Percentiles rank a stretch among this genome's conserved stretches.
These are phyloP conservation scores for Sylvietta virens DNA, from an alignment of 2,113 vertebrate species.

Conservation along the genomic window DNA sequence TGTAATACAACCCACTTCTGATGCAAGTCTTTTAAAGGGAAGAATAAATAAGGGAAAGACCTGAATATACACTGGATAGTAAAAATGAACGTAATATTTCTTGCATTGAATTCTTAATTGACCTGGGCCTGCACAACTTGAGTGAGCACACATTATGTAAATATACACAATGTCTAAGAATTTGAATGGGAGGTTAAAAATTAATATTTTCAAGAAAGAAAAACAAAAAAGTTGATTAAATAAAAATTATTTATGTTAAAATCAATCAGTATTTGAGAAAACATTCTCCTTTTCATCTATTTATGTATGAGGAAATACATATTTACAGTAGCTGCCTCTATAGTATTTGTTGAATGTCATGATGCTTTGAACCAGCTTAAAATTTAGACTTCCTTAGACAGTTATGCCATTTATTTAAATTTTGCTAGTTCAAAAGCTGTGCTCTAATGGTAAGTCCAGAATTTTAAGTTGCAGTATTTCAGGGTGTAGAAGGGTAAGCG, in stretches of 20 bases:
- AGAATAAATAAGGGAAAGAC: not conserved
- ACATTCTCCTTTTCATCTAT: slow-evolving; percentile 57
- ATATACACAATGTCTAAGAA: not conserved
- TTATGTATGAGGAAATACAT: slow-evolving; percentile 61
- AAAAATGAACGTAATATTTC: not conserved
- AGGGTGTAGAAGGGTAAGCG: accelerated
- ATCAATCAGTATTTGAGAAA: slow-evolving; percentile 47
- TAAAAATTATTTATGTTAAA: slow-evolving; percentile 55
- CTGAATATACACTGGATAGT: not conserved
- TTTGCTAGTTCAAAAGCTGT: not conserved
- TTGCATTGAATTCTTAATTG: not conserved
- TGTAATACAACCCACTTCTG: not conserved
- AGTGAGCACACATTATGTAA: not conserved
- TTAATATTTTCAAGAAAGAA: slow-evolving; percentile 34
- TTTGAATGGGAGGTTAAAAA: slow-evolving; percentile 20
- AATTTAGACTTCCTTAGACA: slow-evolving; percentile 4
- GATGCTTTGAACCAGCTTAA: slow-evolving; percentile 49
- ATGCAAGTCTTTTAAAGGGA: not conserved
- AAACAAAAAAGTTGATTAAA: slow-evolving; percentile 16
- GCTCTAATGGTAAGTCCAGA: not conserved
- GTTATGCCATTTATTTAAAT: not conserved
- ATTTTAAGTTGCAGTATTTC: not conserved
- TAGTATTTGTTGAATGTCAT: slow-evolving; percentile 32
- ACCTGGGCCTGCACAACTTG: not conserved
- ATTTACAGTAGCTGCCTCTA: slow-evolving; percentile 42